These are phyloP conservation scores for Alosa alosa DNA, from an alignment of 2,113 vertebrate species.

Conservation along the genomic window DNA sequence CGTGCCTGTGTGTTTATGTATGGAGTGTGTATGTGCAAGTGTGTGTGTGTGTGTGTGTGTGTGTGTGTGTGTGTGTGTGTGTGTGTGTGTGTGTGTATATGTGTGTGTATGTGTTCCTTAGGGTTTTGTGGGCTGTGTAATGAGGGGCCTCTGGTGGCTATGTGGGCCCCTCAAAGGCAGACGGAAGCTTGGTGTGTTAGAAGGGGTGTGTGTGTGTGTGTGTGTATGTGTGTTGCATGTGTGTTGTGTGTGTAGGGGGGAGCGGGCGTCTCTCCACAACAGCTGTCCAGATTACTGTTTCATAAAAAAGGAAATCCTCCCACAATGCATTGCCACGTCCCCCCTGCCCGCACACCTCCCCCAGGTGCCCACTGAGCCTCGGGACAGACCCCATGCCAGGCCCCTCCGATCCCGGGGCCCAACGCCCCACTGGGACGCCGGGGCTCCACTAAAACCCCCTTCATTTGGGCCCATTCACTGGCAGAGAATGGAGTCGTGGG, in stretches of 20 bases:
- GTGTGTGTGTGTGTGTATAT: conserved; percentile 38
- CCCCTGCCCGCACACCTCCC: background rate
- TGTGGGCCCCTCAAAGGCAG: conserved; percentile 38
- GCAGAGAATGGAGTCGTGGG: conserved; percentile 69
- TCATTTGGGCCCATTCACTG: conserved; percentile 73
- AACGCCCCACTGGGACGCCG: conserved; percentile 36
- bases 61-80: too few species aligned
- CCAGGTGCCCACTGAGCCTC: conserved; percentile 38
- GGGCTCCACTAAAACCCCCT: conserved; percentile 61
- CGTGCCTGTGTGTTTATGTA: conserved; percentile 7
- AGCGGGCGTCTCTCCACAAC: conserved; percentile 56
- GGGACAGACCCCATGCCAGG: conserved; percentile 49
- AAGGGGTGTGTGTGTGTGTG: background rate
- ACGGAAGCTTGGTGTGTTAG: conserved; percentile 37
- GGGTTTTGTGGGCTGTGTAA: conserved; percentile 37
- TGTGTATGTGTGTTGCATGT: background rate
- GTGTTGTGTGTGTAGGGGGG: conserved; percentile 18
- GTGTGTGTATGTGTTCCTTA: background rate
- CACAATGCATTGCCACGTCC: background rate
- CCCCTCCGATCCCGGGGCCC: conserved; percentile 54
- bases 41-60: conserved; percentile 31
- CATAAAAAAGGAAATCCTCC: conserved; percentile 56
- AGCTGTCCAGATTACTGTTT: conserved; percentile 73
- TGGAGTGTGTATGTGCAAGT: conserved; percentile 19
- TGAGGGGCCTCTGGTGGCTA: conserved; percentile 51